phyloP scores from a whole-genome alignment of 2,888 invertebrate genomes.

The Drosophila meridiana region DNA sequence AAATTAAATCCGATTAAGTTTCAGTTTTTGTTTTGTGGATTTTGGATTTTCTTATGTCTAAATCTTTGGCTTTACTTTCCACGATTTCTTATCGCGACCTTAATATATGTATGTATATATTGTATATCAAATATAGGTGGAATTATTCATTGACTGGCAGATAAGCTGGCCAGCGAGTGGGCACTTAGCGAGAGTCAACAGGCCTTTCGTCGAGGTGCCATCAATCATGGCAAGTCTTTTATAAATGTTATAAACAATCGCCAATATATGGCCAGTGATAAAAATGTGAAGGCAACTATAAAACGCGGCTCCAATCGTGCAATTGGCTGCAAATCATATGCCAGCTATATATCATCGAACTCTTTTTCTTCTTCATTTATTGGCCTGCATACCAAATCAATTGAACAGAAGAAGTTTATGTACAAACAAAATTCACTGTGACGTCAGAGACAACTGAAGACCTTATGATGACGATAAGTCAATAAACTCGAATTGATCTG shows the following conservation, averaged over 20 bases:
- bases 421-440: slow-evolving; percentile 28
- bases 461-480: slow-evolving; percentile 26
- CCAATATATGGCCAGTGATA: slow-evolving; percentile 68
- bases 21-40: neutral
- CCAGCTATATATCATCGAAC: slow-evolving; percentile 26
- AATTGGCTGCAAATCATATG: slow-evolving; percentile 38
- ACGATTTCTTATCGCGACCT: slow-evolving; percentile 29
- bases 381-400: slow-evolving; percentile 28
- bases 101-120: neutral
- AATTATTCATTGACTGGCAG: slow-evolving; percentile 30
- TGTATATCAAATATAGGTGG: slow-evolving; percentile 5
- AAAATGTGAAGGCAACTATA: slow-evolving; percentile 49
- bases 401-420: slow-evolving; percentile 23
- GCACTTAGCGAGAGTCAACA: slow-evolving; percentile 36
- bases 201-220: slow-evolving; percentile 41
- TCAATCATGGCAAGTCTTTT: slow-evolving; percentile 67
- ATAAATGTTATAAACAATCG: slow-evolving; percentile 69
- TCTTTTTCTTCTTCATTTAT: slow-evolving; percentile 35
- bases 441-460: slow-evolving; percentile 35
- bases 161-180: slow-evolving; percentile 44
- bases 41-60: slow-evolving; percentile 19
- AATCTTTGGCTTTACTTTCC: slow-evolving; percentile 14
- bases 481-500: slow-evolving; percentile 47
- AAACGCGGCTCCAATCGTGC: slow-evolving; percentile 21
- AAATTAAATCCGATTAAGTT: neutral